Base-by-base conservation (phyloP, 2,113 vertebrate species). In the Cheirogaleus medius region DNA sequence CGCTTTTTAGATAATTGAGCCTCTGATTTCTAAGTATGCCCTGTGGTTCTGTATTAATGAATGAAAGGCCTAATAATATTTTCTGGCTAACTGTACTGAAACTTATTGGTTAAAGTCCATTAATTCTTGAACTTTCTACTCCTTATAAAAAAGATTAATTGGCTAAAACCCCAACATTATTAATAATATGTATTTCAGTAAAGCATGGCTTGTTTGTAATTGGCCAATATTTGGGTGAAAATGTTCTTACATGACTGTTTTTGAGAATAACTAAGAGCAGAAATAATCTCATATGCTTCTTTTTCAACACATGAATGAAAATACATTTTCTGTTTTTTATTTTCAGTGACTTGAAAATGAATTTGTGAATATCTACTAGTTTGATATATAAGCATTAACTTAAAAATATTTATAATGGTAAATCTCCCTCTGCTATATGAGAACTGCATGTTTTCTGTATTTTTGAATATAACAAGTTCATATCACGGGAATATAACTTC, bases 31-130 rank as follows among this genome's bases (percentile, higher is more conserved):
- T 87, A 85, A 96, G 60, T 95, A 69, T 97, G 78, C 66, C 76
- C 34, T 78, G 52, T 92, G 87, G 39, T 91, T 96, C 90, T 95
- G n/a, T 96, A 86, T 91, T 97, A 94, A 96, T 98, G 71, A 97
- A 97, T 96, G 91, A 97, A 95, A 96, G 90, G 54, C 78, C 68
- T 95, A 91, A 29, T 96, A 80, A 94, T 94, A 42, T 86, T 90
- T 97, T 83, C 80, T 60, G 47, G 42, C 47, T 87, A 96, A 83
- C 32, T 95, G 54, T 86, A 83, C 37, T 94, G 78, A 94, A 80
- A 83, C 4, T 47, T 97, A 78, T 13, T 94, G 87, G 66, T 49
- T 85, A 85, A 88, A 90, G 25, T 60, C 27, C 54, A 94, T 92
- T 97, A 87, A 95, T 90, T 93, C 58, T 95, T 97, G 42, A 96